Percentiles rank a stretch among this genome's conserved stretches.
phyloP scores from a whole-genome alignment of 53 echinoderm and acorn worm species.

The Arbacia lixula region DNA sequence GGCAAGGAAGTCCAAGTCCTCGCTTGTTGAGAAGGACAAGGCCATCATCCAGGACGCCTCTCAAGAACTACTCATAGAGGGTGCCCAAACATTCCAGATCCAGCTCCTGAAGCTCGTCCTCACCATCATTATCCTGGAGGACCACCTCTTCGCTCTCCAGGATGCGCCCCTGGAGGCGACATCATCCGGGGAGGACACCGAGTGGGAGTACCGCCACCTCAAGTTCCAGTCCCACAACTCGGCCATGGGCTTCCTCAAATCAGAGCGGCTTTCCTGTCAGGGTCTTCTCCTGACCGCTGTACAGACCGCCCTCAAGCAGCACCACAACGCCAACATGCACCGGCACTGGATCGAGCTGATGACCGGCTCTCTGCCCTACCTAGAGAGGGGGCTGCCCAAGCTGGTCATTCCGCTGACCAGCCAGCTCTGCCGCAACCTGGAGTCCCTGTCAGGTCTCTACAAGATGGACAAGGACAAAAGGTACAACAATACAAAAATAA shows the following conservation, averaged over 20 bases:
- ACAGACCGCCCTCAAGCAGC: slow-evolving; percentile 90
- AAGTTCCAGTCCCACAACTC: slow-evolving; percentile 87
- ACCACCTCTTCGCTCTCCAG: slow-evolving; percentile 86
- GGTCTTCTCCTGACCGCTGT: slow-evolving; percentile 86
- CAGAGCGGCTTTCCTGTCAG: slow-evolving; percentile 89
- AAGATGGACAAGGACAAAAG: slow-evolving; percentile 59
- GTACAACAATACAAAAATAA: too few relatives aligned
- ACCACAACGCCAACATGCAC: slow-evolving; percentile 95
- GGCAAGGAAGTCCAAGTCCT: slow-evolving; percentile 52
- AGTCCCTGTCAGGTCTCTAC: slow-evolving; percentile 81
- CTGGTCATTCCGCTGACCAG: slow-evolving; percentile 85
- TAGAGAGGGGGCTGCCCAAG: slow-evolving; percentile 87
- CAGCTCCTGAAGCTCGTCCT: slow-evolving; percentile 88
- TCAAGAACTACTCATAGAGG: slow-evolving; percentile 70
- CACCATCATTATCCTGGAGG: slow-evolving; percentile 94
- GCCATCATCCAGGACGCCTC: slow-evolving; percentile 81
- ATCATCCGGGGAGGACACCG: slow-evolving; percentile 51
- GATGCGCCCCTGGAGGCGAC: slow-evolving; percentile 72
- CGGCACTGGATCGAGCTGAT: slow-evolving; percentile 94
- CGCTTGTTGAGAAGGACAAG: slow-evolving; percentile 56
- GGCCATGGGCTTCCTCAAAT: slow-evolving; percentile 76
- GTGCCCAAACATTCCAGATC: slow-evolving; percentile 95
- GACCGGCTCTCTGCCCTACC: slow-evolving; percentile 86
- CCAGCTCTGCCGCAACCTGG: slow-evolving; percentile 94
- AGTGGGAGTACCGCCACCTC: slow-evolving; percentile 91